phyloP scores from a whole-genome alignment of 2,888 invertebrate species.

The Nemotelus nigrinus region DNA sequence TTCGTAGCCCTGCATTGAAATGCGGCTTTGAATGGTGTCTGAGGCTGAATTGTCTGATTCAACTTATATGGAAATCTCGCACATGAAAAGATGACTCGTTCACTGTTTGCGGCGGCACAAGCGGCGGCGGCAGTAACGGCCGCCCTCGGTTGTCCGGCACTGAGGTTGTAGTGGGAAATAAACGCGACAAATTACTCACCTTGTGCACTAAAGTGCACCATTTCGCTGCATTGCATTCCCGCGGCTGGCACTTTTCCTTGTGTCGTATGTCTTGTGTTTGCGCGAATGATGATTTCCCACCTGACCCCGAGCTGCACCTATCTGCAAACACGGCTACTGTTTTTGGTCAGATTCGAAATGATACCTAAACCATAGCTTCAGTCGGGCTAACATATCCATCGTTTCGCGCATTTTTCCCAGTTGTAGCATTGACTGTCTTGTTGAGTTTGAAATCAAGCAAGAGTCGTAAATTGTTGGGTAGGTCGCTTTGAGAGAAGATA shows the following conservation, averaged over 20 bases:
- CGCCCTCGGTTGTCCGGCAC: neutral
- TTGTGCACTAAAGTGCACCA: slow-evolving; percentile 31
- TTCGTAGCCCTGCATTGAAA: slow-evolving; percentile 1
- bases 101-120: neutral
- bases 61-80: slow-evolving; percentile 30
- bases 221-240: slow-evolving; percentile 20
- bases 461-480: slow-evolving; percentile 5
- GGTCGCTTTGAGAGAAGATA: slow-evolving; percentile 4
- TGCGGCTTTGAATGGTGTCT: slow-evolving; percentile 26
- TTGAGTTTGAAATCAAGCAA: slow-evolving; percentile 10
- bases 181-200: slow-evolving; percentile 43
- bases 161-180: slow-evolving; percentile 13
- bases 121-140: slow-evolving; percentile 19
- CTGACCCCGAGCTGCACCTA: neutral
- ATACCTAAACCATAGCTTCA: neutral
- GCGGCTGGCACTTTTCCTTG: slow-evolving; percentile 10
- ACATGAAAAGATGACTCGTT: slow-evolving; percentile 41
- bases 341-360: slow-evolving; percentile 9
- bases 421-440: neutral
- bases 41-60: neutral
- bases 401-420: slow-evolving; percentile 25
- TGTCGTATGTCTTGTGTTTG: neutral
- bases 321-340: neutral
- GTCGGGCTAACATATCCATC: neutral
- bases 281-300: slow-evolving; percentile 7